Conservation (phyloP, 2,888 invertebrate species). For the Lapara coniferarum region DNA sequence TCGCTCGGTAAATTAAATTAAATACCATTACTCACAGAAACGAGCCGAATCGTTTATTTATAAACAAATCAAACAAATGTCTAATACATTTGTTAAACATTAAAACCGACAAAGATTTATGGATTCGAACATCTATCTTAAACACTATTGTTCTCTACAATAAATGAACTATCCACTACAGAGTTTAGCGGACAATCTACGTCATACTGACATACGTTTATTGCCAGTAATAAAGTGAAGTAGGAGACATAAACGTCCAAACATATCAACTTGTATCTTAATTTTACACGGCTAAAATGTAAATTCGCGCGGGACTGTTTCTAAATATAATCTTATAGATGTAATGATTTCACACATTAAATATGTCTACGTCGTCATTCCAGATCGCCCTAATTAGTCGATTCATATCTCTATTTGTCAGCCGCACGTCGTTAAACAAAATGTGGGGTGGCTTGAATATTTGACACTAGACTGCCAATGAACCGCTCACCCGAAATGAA, state of each 20-base stretch:
- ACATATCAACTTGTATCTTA: constrained; percentile 19
- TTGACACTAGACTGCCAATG: background rate
- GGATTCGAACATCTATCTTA: background rate
- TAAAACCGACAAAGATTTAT: constrained; percentile 1
- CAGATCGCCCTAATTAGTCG: background rate
- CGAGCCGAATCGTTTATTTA: background rate
- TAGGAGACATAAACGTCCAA: constrained; percentile 16
- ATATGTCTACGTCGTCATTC: background rate
- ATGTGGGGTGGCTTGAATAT: background rate
- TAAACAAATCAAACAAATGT: background rate
- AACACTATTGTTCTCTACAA: constrained; percentile 1
- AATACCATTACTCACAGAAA: background rate
- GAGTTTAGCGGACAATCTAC: constrained; percentile 26
- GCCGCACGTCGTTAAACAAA: background rate
- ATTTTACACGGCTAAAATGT: constrained; percentile 13
- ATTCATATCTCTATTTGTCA: background rate
- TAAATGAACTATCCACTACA: constrained; percentile 33
- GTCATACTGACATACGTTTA: constrained; percentile 18
- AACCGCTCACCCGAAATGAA: background rate
- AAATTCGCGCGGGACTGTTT: background rate
- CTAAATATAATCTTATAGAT: background rate
- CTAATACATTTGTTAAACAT: background rate
- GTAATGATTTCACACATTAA: background rate
- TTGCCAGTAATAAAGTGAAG: constrained; percentile 12
- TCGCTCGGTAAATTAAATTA: background rate